Conservation (phyloP, 2,797 vertebrate species). For the Sciurus carolinensis region DNA sequence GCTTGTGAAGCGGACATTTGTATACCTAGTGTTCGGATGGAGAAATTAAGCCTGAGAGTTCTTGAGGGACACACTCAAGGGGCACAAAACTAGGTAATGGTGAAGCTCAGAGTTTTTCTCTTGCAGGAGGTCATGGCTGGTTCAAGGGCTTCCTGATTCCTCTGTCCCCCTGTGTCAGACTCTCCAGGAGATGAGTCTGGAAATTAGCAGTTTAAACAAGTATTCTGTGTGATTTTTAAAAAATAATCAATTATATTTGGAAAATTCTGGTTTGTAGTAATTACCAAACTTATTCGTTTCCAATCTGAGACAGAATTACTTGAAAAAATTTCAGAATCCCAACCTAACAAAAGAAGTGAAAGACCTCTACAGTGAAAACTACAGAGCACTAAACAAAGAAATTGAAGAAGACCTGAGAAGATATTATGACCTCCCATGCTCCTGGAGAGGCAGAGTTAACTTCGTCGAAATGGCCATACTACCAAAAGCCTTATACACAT, state of each 20-base stretch:
- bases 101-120: neutral
- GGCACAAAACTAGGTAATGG: neutral
- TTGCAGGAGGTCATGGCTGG: neutral
- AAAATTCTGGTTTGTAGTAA: neutral
- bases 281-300: slow-evolving; percentile 4
- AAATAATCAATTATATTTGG: neutral
- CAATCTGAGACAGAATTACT: neutral
- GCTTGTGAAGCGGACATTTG: slow-evolving; percentile 7
- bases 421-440: too few species aligned
- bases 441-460: too few species aligned
- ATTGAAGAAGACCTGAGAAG: too few species aligned
- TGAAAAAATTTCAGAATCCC: neutral
- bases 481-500: too few species aligned
- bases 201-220: neutral
- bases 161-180: neutral
- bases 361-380: too few species aligned
- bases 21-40: neutral
- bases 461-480: too few species aligned
- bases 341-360: neutral
- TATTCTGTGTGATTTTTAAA: neutral
- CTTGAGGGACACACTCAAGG: neutral
- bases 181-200: neutral
- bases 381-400: too few species aligned
- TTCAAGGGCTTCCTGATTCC: neutral
- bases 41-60: neutral